A percentile compares a stretch with the other conserved stretches of the same genome.
Evolutionary conservation across 2,797 vertebrate species (phyloP).

Genomic region (Tarsius wallacei): DNA sequence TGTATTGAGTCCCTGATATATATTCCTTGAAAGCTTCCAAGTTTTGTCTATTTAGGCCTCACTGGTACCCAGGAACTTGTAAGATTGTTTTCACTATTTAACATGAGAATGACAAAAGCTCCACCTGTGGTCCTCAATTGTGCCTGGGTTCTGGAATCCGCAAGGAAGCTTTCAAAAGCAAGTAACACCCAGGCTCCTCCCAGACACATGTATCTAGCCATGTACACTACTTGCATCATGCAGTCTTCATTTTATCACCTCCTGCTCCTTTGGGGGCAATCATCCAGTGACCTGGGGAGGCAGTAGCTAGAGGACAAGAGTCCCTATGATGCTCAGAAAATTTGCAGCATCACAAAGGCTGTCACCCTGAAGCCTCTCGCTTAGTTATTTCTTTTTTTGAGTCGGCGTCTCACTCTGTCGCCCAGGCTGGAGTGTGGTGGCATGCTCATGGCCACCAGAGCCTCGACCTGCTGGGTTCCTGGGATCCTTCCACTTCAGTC

Average conservation of each 20-base stretch:
- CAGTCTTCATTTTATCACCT: neutral
- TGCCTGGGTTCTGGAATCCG: neutral
- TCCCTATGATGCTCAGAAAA: neutral
- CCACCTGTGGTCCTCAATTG: neutral
- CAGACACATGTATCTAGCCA: rapidly evolving
- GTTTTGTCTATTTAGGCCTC: neutral
- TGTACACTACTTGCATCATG: neutral
- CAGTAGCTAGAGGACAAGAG: neutral
- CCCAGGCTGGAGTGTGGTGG: too few species aligned
- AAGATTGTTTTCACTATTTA: neutral
- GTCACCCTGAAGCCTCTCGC: neutral
- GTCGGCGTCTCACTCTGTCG: too few species aligned
- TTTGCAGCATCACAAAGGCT: neutral
- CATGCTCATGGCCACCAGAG: too few species aligned
- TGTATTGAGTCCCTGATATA: neutral
- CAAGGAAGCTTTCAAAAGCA: neutral
- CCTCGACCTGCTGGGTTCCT: too few species aligned
- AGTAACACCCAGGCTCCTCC: neutral
- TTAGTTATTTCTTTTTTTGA: too few species aligned
- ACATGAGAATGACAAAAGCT: neutral
- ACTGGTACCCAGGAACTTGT: neutral
- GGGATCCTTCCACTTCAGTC: too few species aligned
- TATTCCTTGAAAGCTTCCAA: neutral
- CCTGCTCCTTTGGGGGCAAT: rapidly evolving
- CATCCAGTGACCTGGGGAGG: neutral